A percentile compares a stretch with the other conserved stretches of the same genome.
phyloP scores from a whole-genome alignment of 2,888 invertebrate genomes.

The Drosophila diplacantha region DNA sequence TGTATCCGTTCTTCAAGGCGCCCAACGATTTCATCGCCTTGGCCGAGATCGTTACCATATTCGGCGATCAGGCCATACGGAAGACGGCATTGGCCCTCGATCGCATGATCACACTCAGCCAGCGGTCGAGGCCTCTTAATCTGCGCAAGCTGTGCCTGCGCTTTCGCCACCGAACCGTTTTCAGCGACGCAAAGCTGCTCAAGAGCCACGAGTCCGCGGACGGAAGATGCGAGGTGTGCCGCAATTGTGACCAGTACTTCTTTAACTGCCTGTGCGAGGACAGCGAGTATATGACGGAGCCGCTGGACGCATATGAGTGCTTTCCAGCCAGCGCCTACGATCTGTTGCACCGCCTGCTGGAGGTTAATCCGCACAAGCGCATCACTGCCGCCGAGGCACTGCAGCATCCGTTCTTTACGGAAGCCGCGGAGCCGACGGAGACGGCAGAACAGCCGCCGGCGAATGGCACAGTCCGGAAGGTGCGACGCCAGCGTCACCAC shows the following conservation, averaged over 20 bases:
- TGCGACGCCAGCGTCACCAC: constrained; percentile 45
- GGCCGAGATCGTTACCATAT: constrained; percentile 88
- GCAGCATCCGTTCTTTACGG: constrained; percentile 84
- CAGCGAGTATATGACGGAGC: constrained; percentile 66
- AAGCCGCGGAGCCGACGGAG: constrained; percentile 28
- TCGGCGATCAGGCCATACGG: constrained; percentile 85
- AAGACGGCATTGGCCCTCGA: constrained; percentile 83
- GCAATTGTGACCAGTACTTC: constrained; percentile 76
- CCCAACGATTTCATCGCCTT: constrained; percentile 87
- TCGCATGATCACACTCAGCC: constrained; percentile 80
- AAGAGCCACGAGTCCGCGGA: constrained; percentile 67
- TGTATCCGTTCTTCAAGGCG: constrained; percentile 91
- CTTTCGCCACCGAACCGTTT: constrained; percentile 75
- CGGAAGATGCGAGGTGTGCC: constrained; percentile 73
- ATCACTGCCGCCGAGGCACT: constrained; percentile 87
- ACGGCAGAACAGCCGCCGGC: constrained; percentile 1
- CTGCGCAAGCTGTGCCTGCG: constrained; percentile 78
- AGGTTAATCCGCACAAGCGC: constrained; percentile 87
- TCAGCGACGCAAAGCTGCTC: constrained; percentile 69
- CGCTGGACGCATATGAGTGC: constrained; percentile 71
- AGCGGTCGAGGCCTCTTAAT: constrained; percentile 79
- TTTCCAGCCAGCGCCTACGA: constrained; percentile 87
- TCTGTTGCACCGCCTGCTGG: constrained; percentile 84
- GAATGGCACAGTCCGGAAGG: constrained; percentile 6
- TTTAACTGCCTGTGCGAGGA: constrained; percentile 77